Conservation (phyloP, 2,113 vertebrate genomes). For the Hippocampus guttulatus region DNA sequence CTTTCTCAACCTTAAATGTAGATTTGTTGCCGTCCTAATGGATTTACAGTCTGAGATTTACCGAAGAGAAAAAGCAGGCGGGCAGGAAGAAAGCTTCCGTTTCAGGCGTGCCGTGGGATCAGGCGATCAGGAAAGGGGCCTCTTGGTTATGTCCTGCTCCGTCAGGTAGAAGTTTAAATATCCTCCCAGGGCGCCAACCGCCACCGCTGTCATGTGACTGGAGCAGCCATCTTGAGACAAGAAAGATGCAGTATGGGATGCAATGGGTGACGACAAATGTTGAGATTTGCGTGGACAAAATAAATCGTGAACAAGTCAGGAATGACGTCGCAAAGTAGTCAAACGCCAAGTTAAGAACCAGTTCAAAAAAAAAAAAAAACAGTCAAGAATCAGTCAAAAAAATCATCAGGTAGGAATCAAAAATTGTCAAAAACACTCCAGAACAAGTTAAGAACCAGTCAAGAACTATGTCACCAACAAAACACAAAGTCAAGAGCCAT, state of each 20-base stretch:
- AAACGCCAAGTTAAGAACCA: neutral
- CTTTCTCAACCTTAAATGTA: neutral
- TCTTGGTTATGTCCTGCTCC: constrained; percentile 78
- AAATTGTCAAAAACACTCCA: too few relatives aligned
- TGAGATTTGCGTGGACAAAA: too few relatives aligned
- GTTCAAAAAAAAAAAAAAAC: too few relatives aligned
- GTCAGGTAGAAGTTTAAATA: constrained; percentile 74
- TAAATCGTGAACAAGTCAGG: too few relatives aligned
- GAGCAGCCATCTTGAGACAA: constrained; percentile 70
- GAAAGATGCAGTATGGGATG: too few relatives aligned
- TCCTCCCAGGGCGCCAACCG: constrained; percentile 73
- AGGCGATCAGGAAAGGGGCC: constrained; percentile 63
- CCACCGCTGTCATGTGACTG: constrained; percentile 76
- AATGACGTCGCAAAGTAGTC: neutral
- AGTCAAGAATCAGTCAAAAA: too few relatives aligned
- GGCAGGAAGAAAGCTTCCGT: neutral
- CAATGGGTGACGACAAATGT: too few relatives aligned
- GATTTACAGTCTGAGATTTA: neutral
- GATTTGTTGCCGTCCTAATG: neutral
- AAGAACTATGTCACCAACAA: too few relatives aligned
- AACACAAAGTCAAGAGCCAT: too few relatives aligned
- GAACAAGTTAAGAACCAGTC: too few relatives aligned
- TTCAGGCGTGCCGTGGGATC: too few relatives aligned
- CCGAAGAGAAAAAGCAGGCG: neutral
- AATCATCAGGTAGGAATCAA: too few relatives aligned